These are phyloP conservation scores for Streblospio benedicti DNA, from an alignment of 1,140 invertebrate species.

Conservation along the genomic window DNA sequence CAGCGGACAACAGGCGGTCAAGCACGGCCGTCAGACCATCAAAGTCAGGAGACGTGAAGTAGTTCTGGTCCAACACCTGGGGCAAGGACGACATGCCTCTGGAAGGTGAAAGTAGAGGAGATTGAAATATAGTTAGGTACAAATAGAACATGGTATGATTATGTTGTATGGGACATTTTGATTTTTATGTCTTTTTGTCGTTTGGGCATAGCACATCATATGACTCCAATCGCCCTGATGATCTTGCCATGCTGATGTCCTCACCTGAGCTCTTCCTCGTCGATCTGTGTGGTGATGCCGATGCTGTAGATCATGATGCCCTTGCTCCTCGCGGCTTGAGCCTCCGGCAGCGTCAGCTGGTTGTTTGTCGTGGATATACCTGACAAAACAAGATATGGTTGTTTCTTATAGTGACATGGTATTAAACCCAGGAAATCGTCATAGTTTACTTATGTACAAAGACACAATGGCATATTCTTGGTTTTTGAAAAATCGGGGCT, in stretches of 20 bases:
- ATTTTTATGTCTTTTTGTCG: neutral
- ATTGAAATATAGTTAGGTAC: no score
- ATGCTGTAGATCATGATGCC: conserved; percentile 5
- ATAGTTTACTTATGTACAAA: no score
- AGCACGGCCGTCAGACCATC: neutral
- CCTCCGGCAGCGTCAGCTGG: neutral
- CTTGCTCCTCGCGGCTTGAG: neutral
- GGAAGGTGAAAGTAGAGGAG: no score
- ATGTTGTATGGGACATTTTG: neutral
- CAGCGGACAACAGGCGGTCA: neutral
- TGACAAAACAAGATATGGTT: no score
- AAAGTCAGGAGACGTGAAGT: conserved; percentile 6
- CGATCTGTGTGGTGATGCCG: conserved; percentile 2
- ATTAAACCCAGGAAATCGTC: no score
- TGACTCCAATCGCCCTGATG: neutral
- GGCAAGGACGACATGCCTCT: conserved; percentile 1
- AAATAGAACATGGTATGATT: no score
- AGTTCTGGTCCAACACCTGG: neutral
- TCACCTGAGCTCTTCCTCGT: conserved; percentile 2
- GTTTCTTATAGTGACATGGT: no score
- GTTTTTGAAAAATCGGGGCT: no score
- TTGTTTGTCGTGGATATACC: no score
- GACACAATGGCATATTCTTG: no score
- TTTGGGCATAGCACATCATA: neutral
- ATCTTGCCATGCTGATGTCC: neutral